Conservation (phyloP, 2,797 vertebrate species). For the Phylloscopus collybita region DNA sequence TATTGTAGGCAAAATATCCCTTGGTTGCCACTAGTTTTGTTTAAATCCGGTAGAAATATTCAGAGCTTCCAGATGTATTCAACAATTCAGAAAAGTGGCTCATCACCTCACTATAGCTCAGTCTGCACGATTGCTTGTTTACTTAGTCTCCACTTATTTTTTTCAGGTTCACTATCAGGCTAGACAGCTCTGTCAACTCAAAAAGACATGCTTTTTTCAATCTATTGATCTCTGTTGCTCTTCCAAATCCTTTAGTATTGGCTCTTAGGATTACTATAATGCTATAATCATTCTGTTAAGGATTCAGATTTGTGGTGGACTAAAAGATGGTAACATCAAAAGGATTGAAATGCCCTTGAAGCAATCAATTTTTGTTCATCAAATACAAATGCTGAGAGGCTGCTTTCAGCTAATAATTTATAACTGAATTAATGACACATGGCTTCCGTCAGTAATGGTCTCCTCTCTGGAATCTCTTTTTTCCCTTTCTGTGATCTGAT, state of each 20-base stretch:
- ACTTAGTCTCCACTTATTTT: conserved; percentile 76
- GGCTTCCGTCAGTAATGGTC: conserved; percentile 70
- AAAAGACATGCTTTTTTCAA: conserved; percentile 84
- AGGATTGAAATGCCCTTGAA: conserved; percentile 89
- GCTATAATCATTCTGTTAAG: conserved; percentile 83
- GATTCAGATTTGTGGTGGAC: conserved; percentile 83
- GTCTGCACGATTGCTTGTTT: conserved; percentile 68
- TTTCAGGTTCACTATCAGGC: conserved; percentile 81
- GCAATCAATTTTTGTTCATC: conserved; percentile 86
- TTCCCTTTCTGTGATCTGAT: conserved; percentile 71
- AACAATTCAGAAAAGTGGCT: conserved; percentile 52
- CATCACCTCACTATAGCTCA: conserved; percentile 32
- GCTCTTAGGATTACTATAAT: conserved; percentile 92
- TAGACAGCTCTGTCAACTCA: conserved; percentile 81
- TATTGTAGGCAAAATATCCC: conserved; percentile 73
- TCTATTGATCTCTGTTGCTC: conserved; percentile 86
- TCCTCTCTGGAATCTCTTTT: conserved; percentile 68
- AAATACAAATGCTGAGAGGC: conserved; percentile 83
- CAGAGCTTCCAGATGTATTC: conserved; percentile 62
- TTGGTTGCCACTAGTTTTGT: conserved; percentile 80
- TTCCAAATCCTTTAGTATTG: conserved; percentile 87
- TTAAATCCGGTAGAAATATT: conserved; percentile 81
- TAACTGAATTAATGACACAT: conserved; percentile 84
- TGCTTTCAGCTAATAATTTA: conserved; percentile 84
- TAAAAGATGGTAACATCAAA: conserved; percentile 87